Base-by-base conservation (phyloP, 2,113 vertebrate species). In the Paracanthobrama guichenoti region DNA sequence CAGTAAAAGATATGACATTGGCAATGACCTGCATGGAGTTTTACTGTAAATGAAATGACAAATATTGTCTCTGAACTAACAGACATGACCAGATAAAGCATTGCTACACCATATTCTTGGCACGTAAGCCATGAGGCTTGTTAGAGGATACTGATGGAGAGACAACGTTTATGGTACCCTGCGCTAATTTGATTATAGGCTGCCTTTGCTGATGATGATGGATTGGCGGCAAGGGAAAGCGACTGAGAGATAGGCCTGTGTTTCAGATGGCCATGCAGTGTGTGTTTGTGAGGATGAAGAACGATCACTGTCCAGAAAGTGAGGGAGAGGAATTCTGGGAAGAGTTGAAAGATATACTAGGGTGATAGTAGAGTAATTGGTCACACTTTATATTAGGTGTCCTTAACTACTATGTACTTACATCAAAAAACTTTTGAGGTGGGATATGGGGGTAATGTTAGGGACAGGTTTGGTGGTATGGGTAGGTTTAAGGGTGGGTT, bases 241-340 rank as follows among this genome's bases (percentile, higher is more conserved):
- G 24, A 62, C 60, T 62, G 16, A 60, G 53, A 87, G 83, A 85
- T 69, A 69, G 77, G 80, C 86, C 80, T 87, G 84, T 26, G 4
- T 81, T 86, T 81, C 90, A 92, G 91, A 91, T 90, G 90, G 85
- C 28, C 35, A 31, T 59, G 76, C 79, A 72, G 50, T 59, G 82
- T 26, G 60, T 31, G 62, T 74, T 66, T 31, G 78, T 67, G 78
- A 39, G 72, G 82, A 79, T 85, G 79, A 90, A 84, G 86, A 91
- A 69, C 87, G 77, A 92, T 89, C 64, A 18, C 18, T 77, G 60
- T 57, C 59, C 13, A 60, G 57, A 55, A 39, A 26, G n/a, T 26
- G 50, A n/a, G 46, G 48, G 18, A 2, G 4, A 67, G 16, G 31
- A 69, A 28, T 67, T 57, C 73, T 69, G 46, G 74, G 74, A 66